These are phyloP conservation scores for Crax fasciolata DNA, from an alignment of 2,797 vertebrate genomes.

Conservation along the genomic window DNA sequence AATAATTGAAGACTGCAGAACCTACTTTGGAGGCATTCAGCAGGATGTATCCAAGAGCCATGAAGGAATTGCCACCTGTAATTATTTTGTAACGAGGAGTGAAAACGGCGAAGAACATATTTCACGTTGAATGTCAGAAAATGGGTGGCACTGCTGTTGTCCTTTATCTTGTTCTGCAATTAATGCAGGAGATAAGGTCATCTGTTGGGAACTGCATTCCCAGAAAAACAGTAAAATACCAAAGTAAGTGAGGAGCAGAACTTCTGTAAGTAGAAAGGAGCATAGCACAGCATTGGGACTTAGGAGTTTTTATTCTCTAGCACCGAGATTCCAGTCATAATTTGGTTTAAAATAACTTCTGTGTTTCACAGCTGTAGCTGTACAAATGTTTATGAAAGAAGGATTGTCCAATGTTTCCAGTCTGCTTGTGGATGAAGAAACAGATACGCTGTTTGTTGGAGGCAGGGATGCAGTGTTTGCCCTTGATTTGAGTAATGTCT, in stretches of 20 bases:
- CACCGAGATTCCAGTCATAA: background rate
- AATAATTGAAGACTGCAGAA: background rate
- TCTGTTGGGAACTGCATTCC: slow-evolving; percentile 67
- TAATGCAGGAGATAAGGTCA: background rate
- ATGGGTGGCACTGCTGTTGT: background rate
- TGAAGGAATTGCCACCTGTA: background rate
- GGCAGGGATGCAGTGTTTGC: slow-evolving; percentile 85
- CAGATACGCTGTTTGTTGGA: slow-evolving; percentile 82
- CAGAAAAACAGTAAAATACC: slow-evolving; percentile 82
- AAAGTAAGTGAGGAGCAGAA: slow-evolving; percentile 71
- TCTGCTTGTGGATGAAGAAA: slow-evolving; percentile 83
- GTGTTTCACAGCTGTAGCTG: slow-evolving; percentile 62
- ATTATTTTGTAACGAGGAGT: background rate
- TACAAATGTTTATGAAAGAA: slow-evolving; percentile 80
- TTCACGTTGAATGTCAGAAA: background rate
- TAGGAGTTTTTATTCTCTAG: background rate
- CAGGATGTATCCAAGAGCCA: background rate
- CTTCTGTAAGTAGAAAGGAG: background rate
- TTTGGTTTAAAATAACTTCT: background rate
- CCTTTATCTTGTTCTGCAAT: background rate
- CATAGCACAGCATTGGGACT: background rate
- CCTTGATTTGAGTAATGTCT: slow-evolving; percentile 82
- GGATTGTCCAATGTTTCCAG: slow-evolving; percentile 83
- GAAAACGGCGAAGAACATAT: background rate
- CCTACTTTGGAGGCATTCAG: background rate